Conservation (phyloP, 2,888 invertebrate species). For the Archaeoteleia sp. region DNA sequence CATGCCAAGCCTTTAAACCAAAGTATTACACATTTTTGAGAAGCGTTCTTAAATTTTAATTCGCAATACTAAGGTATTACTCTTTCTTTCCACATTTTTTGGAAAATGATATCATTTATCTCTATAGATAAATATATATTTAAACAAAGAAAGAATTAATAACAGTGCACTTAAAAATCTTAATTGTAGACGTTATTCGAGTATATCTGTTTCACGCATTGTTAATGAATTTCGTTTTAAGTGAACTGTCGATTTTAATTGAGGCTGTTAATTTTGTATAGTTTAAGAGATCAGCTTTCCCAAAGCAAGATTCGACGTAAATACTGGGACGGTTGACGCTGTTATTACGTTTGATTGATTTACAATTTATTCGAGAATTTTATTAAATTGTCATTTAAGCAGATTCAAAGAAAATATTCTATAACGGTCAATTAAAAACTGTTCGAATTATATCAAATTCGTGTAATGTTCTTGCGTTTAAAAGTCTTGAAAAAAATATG, state of each 20-base stretch:
- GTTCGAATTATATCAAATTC: conserved; percentile 15
- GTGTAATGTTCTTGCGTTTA: conserved; percentile 26
- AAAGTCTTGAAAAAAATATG: conserved; percentile 22
- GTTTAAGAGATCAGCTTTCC: too few species aligned
- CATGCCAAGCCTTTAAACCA: too few species aligned
- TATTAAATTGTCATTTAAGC: conserved; percentile 17
- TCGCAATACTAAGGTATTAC: too few species aligned
- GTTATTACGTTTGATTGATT: conserved; percentile 29
- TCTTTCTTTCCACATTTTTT: conserved; percentile 11
- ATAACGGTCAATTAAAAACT: conserved; percentile 26
- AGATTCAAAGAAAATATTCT: conserved; percentile 32
- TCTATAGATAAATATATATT: conserved; percentile 4
- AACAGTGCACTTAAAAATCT: conserved; percentile 32
- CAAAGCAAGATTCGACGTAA: too few species aligned
- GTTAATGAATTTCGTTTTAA: conserved; percentile 3
- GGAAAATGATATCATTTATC: conserved; percentile 21
- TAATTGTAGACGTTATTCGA: too few species aligned
- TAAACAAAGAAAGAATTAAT: conserved; percentile 13
- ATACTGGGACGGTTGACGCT: too few species aligned
- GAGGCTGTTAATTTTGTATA: conserved; percentile 46
- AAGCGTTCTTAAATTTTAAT: too few species aligned
- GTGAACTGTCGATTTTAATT: too few species aligned
- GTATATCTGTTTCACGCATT: neutral
- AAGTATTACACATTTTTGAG: too few species aligned
- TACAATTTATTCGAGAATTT: neutral